These are phyloP conservation scores for Dasysyrphus tricinctus DNA, from an alignment of 2,888 invertebrate species.

Conservation along the genomic window DNA sequence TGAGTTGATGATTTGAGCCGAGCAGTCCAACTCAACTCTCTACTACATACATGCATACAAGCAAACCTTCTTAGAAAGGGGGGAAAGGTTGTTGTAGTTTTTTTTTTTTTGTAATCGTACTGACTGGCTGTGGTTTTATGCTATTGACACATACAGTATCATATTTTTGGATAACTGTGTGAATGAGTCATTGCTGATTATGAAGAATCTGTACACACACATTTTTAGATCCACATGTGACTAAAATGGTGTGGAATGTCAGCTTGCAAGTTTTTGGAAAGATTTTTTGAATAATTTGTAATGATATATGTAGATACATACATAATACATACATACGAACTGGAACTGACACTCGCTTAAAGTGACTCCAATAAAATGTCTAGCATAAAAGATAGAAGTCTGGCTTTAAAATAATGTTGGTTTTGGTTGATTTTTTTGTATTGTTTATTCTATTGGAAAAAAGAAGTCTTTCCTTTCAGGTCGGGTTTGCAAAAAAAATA, in stretches of 20 bases:
- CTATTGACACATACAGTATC: slow-evolving; percentile 30
- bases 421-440: slow-evolving; percentile 24
- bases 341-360: background rate
- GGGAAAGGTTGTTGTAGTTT: slow-evolving; percentile 52
- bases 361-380: slow-evolving; percentile 1
- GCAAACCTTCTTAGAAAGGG: slow-evolving; percentile 17
- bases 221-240: slow-evolving; percentile 60
- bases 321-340: background rate
- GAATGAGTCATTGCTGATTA: slow-evolving; percentile 74
- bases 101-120: slow-evolving; percentile 1
- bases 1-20: slow-evolving; percentile 41
- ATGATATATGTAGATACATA: background rate
- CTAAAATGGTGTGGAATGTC: slow-evolving; percentile 74
- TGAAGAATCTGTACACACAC: slow-evolving; percentile 63
- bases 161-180: slow-evolving; percentile 44
- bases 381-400: slow-evolving; percentile 20
- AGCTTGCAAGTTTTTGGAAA: slow-evolving; percentile 67
- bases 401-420: slow-evolving; percentile 21
- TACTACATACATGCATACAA: background rate
- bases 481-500: background rate
- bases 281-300: slow-evolving; percentile 25
- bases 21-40: slow-evolving; percentile 21
- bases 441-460: slow-evolving; percentile 14
- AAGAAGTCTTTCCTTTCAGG: slow-evolving; percentile 53
- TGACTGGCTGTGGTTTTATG: slow-evolving; percentile 41